Base-by-base conservation (phyloP, 2,113 vertebrate genomes). In the Atrichornis clamosus region DNA sequence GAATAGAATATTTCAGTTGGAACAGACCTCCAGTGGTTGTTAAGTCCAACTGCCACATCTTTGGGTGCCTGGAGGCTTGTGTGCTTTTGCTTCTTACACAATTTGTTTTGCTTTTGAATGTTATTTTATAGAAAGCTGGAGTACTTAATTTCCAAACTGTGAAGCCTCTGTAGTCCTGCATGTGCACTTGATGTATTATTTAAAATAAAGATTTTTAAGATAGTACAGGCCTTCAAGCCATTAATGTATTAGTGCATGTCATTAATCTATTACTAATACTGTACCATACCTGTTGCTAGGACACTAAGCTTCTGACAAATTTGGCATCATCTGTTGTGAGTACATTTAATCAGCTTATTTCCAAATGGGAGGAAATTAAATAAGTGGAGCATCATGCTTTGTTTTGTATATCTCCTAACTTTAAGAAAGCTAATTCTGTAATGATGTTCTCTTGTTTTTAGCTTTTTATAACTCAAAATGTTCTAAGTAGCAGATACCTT, bases 301-400 rank as follows among this genome's bases (percentile, higher is more conserved):
- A 98, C 96, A 98, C 97, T 95, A 98, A 98, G 97, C 98, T 98
- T 96, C 97, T 98, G 98, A 97, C 98, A 98, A 98, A 97, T 98
- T 98, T 98, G 98, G 97, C 96, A 97, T 97, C 97, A 95, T 97
- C 97, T 98, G 96, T 97, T 97, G 96, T 98, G 96, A 97, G 97
- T 97, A 97, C 95, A 84, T 98, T 98, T 98, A 98, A 98, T 98
- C 97, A 97, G 98, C 98, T 98, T 98, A 98, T 98, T 98, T 95
- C 95, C 95, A 96, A 97, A 97, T 92, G 79, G 73, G 76, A 89
- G 88, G 90, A 93, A 95, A 84, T 85, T 10, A 88, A 82, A 33
- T 67, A 55, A 95, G 79, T 83, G 46, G 68, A 95, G 52, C 58
- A 63, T 93, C 64, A 24, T 67, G 72, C 52, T 94, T 91, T 93